Percentiles rank a stretch among this genome's conserved stretches.
phyloP scores from a whole-genome alignment of 2,113 vertebrate species.

The Corythaixoides concolor region DNA sequence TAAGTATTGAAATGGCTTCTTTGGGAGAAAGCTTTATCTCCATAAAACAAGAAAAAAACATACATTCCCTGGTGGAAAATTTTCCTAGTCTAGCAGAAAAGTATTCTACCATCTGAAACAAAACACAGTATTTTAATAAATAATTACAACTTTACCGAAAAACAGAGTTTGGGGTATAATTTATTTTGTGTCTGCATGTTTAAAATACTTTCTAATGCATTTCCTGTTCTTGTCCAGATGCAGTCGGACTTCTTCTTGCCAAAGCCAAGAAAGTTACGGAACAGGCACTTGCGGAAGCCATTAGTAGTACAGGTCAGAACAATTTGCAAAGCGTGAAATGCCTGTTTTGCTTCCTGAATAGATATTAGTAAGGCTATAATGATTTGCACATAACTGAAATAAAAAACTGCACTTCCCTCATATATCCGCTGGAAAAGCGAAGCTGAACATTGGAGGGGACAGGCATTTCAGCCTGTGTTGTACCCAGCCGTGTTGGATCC shows the following conservation, averaged over 20 bases:
- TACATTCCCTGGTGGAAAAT: not conserved
- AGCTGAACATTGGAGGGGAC: not conserved
- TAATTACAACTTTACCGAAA: not conserved
- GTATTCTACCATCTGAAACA: not conserved
- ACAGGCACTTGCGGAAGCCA: constrained; percentile 90
- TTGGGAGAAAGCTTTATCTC: not conserved
- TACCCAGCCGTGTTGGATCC: not conserved
- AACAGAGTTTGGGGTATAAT: not conserved
- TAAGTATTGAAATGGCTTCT: not conserved
- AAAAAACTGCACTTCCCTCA: not conserved
- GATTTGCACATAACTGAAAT: not conserved
- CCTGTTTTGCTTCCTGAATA: not conserved
- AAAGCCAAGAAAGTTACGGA: constrained; percentile 88
- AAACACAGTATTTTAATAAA: not conserved
- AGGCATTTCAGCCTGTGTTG: not conserved
- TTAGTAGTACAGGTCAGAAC: constrained; percentile 92
- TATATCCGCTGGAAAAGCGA: not conserved
- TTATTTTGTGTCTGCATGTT: not conserved
- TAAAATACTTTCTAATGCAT: not conserved
- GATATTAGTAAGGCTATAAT: not conserved
- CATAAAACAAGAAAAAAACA: not conserved
- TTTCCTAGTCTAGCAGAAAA: not conserved
- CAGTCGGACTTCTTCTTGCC: constrained; percentile 94
- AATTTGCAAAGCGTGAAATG: not conserved
- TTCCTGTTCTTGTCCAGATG: constrained; percentile 65